phyloP scores from a whole-genome alignment of 2,888 invertebrate species.

The Leptopilina syphax region DNA sequence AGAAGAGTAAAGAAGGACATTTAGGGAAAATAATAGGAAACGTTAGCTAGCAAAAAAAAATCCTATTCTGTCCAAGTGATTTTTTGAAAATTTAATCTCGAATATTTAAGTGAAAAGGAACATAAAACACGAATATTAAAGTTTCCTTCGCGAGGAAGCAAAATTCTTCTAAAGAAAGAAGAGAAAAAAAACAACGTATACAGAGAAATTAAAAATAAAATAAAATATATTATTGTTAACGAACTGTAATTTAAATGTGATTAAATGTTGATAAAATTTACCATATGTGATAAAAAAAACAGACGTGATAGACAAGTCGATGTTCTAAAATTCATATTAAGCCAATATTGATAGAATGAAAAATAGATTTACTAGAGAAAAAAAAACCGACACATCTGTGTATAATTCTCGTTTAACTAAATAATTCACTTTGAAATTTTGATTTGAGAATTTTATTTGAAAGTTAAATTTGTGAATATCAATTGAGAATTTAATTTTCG shows the following conservation, averaged over 20 bases:
- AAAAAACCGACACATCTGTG: not conserved
- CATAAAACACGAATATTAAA: no score
- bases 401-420: no score
- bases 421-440: no score
- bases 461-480: no score
- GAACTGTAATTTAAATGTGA: constrained; percentile 22
- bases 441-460: no score
- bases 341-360: not conserved
- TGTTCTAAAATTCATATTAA: constrained; percentile 23
- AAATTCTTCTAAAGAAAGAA: no score
- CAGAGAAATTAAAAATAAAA: not conserved
- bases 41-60: no score
- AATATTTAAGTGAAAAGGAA: not conserved
- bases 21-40: not conserved
- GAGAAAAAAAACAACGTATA: no score
- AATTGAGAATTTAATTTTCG: no score
- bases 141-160: no score
- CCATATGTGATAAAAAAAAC: constrained; percentile 30
- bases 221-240: not conserved
- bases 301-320: not conserved
- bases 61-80: no score
- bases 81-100: not conserved
- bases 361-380: not conserved
- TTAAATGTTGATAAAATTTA: constrained; percentile 18
- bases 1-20: no score